Evolutionary conservation across 2,113 vertebrate species (phyloP).

Genomic region (Corythoichthys intestinalis): DNA sequence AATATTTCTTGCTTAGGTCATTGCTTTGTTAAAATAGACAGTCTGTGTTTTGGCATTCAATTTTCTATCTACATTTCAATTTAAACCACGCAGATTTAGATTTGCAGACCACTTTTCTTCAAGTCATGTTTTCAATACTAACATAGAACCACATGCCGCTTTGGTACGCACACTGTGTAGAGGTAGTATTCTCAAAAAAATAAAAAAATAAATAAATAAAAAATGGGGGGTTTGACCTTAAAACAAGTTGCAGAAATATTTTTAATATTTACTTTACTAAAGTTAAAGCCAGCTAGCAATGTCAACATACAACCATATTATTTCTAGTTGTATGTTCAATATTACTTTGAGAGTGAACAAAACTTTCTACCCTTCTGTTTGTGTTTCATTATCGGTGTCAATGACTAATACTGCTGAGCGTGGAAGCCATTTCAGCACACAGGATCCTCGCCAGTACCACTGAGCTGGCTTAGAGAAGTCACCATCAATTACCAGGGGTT

Average conservation of each 20-base stretch:
- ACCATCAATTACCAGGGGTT: neutral
- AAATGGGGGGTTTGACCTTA: neutral
- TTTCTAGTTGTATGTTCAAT: neutral
- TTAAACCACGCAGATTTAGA: too few relatives aligned
- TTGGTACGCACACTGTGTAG: too few relatives aligned
- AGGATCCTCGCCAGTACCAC: neutral
- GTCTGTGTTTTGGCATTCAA: too few relatives aligned
- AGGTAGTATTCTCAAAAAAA: too few relatives aligned
- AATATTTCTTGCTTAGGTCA: too few relatives aligned
- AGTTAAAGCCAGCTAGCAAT: neutral
- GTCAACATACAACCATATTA: neutral
- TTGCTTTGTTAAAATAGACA: too few relatives aligned
- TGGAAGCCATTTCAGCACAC: constrained; percentile 6
- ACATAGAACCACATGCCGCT: too few relatives aligned
- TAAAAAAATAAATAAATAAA: too few relatives aligned
- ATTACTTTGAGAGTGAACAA: neutral
- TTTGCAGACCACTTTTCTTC: too few relatives aligned
- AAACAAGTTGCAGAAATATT: neutral
- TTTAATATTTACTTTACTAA: neutral
- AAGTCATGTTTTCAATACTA: too few relatives aligned
- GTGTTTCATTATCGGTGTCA: neutral
- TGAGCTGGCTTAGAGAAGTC: neutral
- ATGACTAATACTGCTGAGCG: neutral
- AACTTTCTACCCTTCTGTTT: neutral
- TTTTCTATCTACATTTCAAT: too few relatives aligned